Conservation (phyloP, 64 coral and sea anemone species). For the Astreopora myriophthalma region DNA sequence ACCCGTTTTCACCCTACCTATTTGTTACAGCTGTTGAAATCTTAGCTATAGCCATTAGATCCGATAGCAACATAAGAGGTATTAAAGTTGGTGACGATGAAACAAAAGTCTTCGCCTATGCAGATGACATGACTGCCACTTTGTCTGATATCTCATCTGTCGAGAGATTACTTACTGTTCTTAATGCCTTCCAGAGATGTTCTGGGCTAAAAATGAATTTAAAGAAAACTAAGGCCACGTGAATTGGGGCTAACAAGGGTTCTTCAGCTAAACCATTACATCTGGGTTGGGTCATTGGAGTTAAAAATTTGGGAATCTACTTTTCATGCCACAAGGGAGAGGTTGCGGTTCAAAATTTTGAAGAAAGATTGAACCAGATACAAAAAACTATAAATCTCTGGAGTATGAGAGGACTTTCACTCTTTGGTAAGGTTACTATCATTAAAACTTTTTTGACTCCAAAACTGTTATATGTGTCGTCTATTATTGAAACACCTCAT, state of each 20-base stretch:
- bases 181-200: neutral
- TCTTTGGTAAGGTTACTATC: conserved; percentile 4
- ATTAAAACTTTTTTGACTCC: conserved; percentile 10
- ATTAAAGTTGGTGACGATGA: neutral
- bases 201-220: neutral
- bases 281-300: neutral
- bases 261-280: neutral
- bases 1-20: neutral
- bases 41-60: neutral
- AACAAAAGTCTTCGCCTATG: neutral
- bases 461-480: conserved; percentile 9
- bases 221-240: neutral
- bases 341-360: neutral
- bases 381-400: neutral
- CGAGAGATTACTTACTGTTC: neutral
- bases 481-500: neutral
- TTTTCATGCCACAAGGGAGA: neutral
- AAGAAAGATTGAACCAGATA: neutral
- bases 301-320: neutral
- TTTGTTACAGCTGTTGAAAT: neutral
- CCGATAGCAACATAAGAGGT: neutral
- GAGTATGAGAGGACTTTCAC: conserved; percentile 1
- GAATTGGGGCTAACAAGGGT: neutral
- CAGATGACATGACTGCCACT: neutral
- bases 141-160: neutral